Base-by-base conservation (phyloP, 2,888 invertebrate genomes). In the Agrilus mali region DNA sequence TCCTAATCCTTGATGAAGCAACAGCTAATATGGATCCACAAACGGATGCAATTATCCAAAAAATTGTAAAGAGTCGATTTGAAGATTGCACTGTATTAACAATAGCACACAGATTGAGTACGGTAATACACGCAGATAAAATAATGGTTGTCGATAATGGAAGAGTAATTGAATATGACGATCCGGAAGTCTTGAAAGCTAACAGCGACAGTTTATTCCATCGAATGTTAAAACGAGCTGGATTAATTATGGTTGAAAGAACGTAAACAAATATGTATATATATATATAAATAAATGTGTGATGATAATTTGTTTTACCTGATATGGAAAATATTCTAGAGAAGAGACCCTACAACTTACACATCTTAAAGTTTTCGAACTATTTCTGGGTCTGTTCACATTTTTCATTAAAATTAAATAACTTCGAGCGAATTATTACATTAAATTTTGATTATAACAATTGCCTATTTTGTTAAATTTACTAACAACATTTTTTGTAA, bases 101-200 rank as follows among this genome's bases (percentile, higher is more conserved):
- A 1, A 84, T 87, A 35, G 87, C 87, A 27, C 86, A 87, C 64
- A 72, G 87, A 20, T 71, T 88, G 6, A 78, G 86, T 56, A 86
- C 87, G 0, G 81, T 88, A 41, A 85, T 87, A 78, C 86, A 87
- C 64, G 83, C 82, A 0, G 83, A 86, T 66, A 74, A 77, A 64
- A 80, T 86, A 42, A 61, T 86, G 53, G 85, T 86, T n/a, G 76
- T 88, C 72, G 82, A 85, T 58, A 78, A 79, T 22, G 87, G 88
- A 0, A 77, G 31, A 27, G 72, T 81, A 59, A 73, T 77, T 1
- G 89, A 92, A 62, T 75, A 81, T 17, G 87, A 82, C 2, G 77
- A 80, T 52, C 88, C 92, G 0, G 74, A 74, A 55, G 71, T 73
- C 53, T 60, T 86, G 40, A 58, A 85, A 40, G 69, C 74, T 15